phyloP scores from a whole-genome alignment of 2,113 vertebrate species.

The Euleptes europaea region DNA sequence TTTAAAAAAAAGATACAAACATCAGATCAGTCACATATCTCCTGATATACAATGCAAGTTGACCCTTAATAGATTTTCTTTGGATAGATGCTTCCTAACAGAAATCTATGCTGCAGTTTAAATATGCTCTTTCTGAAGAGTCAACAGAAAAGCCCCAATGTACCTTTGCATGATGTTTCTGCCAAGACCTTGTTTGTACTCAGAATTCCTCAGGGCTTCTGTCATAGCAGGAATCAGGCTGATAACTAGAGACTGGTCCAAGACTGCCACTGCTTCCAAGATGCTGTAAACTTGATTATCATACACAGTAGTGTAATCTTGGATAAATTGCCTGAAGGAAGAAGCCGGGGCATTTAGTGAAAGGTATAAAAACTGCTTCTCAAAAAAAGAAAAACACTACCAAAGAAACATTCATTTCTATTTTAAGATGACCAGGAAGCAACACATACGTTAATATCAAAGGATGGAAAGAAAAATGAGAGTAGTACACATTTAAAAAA shows the following conservation, averaged over 20 bases:
- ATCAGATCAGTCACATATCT: too few species aligned
- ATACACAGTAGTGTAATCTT: constrained; percentile 83
- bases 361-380: constrained; percentile 39
- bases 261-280: constrained; percentile 82
- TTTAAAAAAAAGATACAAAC: too few species aligned
- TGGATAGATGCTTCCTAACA: neutral
- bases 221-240: constrained; percentile 85
- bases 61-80: neutral
- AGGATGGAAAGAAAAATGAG: neutral
- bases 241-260: constrained; percentile 79
- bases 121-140: constrained; percentile 12
- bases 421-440: neutral
- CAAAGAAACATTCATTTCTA: constrained; percentile 13
- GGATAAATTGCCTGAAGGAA: constrained; percentile 85
- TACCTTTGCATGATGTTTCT: constrained; percentile 88
- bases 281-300: constrained; percentile 85
- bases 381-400: constrained; percentile 32
- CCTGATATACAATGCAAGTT: too few species aligned
- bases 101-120: neutral
- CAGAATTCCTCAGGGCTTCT: constrained; percentile 82
- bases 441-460: constrained; percentile 15
- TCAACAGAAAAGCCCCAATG: constrained; percentile 25
- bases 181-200: constrained; percentile 91
- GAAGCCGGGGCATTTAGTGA: constrained; percentile 43
- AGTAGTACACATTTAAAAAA: neutral